Percentiles rank a stretch among this genome's conserved stretches.
These are phyloP conservation scores for Etheostoma nigrum DNA, from an alignment of 2,797 vertebrate species.

Conservation along the genomic window DNA sequence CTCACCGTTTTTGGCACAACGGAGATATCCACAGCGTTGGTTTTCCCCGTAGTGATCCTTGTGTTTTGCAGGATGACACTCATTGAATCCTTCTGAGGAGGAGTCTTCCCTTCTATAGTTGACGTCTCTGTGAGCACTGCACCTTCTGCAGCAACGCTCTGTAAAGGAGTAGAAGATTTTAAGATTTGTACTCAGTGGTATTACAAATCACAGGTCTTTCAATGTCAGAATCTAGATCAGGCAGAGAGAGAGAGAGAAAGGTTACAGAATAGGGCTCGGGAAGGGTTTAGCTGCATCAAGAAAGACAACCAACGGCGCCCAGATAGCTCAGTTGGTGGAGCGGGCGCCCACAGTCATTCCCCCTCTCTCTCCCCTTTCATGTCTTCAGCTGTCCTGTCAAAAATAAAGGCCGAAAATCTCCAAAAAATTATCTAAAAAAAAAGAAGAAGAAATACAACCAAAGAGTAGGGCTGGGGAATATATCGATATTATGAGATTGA, in stretches of 20 bases:
- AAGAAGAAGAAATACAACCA: no score
- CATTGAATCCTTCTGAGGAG: conserved; percentile 61
- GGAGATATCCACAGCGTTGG: conserved; percentile 85
- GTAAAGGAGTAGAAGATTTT: conserved; percentile 6
- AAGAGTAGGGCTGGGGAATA: no score
- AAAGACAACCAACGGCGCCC: background rate
- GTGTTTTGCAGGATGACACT: conserved; percentile 84
- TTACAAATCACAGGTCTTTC: background rate
- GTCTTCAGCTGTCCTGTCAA: no score
- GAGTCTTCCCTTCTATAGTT: conserved; percentile 42
- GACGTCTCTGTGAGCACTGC: conserved; percentile 14
- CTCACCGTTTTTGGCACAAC: conserved; percentile 90
- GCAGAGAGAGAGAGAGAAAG: background rate
- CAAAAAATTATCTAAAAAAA: no score
- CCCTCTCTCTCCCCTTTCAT: no score
- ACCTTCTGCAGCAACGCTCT: conserved; percentile 47
- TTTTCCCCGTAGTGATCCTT: conserved; percentile 82
- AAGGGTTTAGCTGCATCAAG: background rate
- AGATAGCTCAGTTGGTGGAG: no score
- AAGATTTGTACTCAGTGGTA: background rate
- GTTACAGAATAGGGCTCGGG: background rate
- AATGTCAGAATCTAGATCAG: background rate
- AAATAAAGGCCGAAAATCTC: no score
- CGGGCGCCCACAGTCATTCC: no score
- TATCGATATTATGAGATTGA: no score